These are phyloP conservation scores for Aleiodes sp. DNA, from an alignment of 1,140 invertebrate genomes.

Conservation along the genomic window DNA sequence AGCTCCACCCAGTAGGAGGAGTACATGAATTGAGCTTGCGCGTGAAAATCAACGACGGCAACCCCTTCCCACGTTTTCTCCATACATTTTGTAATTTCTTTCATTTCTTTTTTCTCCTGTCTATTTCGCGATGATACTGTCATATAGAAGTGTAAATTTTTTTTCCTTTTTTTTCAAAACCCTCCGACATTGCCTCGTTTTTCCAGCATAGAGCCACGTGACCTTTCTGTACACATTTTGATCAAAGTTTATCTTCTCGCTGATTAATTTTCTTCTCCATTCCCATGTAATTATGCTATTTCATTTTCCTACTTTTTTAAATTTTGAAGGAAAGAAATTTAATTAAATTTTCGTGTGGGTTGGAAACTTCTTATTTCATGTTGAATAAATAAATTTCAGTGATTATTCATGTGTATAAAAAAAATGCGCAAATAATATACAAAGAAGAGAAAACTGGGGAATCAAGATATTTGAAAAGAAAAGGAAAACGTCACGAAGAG, in stretches of 20 bases:
- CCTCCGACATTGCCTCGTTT: background rate
- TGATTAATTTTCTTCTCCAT: background rate
- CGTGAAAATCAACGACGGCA: conserved; percentile 33
- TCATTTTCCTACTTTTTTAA: too few relatives aligned
- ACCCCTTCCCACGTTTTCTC: conserved; percentile 8
- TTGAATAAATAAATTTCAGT: background rate
- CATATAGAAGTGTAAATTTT: background rate
- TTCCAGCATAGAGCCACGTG: background rate
- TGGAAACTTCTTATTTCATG: background rate
- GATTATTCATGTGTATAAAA: conserved; percentile 17
- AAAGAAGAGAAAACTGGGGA: background rate
- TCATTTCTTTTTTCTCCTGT: conserved; percentile 11
- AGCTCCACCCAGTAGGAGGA: conserved; percentile 57
- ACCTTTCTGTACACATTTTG: background rate
- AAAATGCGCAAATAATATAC: background rate
- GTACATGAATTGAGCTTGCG: conserved; percentile 48
- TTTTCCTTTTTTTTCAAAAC: background rate
- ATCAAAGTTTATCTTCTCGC: background rate
- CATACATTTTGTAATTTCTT: background rate
- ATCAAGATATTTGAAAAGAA: background rate
- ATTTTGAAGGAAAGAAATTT: background rate
- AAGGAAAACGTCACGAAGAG: conserved; percentile 9
- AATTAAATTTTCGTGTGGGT: background rate
- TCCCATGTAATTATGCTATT: too few relatives aligned
- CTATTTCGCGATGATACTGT: conserved; percentile 16